A percentile compares a stretch with the other conserved stretches of the same genome.
Conservation (phyloP, 2,797 vertebrate species). For the Diglossa cyanea region DNA sequence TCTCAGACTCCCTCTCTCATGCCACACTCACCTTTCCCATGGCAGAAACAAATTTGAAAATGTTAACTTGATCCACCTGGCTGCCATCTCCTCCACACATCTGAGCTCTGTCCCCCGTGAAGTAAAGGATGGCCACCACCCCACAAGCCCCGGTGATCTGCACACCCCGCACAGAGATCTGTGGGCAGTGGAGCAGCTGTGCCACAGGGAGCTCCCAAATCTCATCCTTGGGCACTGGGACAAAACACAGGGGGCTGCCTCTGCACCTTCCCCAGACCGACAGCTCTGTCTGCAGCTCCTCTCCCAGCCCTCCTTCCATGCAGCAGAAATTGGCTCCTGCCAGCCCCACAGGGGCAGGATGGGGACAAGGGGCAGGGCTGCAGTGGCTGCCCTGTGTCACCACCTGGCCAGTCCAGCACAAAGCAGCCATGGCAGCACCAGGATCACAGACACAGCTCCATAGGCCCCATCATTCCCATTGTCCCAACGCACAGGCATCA, state of each 20-base stretch:
- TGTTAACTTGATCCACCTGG: not conserved
- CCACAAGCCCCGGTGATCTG: not conserved
- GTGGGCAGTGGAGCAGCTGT: not conserved
- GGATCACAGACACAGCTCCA: not conserved
- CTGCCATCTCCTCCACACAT: not conserved
- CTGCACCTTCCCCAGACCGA: not conserved
- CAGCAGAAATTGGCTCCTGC: not conserved
- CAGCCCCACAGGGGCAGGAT: not conserved
- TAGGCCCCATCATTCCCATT: not conserved
- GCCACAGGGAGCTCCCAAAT: conserved; percentile 27
- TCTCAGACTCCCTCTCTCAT: not conserved
- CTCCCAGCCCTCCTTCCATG: not conserved
- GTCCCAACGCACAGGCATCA: not conserved
- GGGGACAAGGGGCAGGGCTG: not conserved
- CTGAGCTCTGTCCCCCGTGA: not conserved
- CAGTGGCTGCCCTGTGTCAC: not conserved
- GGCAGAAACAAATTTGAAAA: not conserved
- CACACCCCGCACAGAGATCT: not conserved
- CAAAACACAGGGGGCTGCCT: not conserved
- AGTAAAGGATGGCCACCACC: not conserved
- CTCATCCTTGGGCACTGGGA: not conserved
- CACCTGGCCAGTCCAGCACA: not conserved
- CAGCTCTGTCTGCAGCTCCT: not conserved
- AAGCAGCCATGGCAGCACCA: not conserved
- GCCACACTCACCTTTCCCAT: not conserved